These are phyloP conservation scores for Salvelinus fontinalis DNA, from an alignment of 2,113 vertebrate species.

Conservation along the genomic window DNA sequence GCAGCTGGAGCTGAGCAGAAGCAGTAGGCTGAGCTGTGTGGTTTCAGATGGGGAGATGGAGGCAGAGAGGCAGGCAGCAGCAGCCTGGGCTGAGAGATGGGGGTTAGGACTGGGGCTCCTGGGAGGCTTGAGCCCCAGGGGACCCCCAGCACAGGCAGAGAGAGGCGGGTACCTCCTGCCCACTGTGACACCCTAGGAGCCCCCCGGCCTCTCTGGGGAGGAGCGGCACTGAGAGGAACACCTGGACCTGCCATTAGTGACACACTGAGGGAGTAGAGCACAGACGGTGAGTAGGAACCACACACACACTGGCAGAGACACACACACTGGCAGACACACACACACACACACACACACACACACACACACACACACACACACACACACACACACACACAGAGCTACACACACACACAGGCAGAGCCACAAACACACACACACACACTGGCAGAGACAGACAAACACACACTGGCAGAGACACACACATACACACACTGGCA, in stretches of 20 bases:
- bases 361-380: too few species aligned
- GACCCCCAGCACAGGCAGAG: conserved; percentile 65
- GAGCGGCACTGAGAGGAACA: conserved; percentile 73
- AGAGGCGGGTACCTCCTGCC: conserved; percentile 75
- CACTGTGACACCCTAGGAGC: conserved; percentile 56
- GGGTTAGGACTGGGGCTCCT: neutral
- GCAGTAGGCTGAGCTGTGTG: conserved; percentile 2
- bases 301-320: too few species aligned
- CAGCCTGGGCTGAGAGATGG: conserved; percentile 7
- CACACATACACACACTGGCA: too few species aligned
- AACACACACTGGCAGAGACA: too few species aligned
- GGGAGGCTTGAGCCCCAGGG: conserved; percentile 41
- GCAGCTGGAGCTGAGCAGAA: conserved; percentile 49
- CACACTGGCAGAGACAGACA: too few species aligned
- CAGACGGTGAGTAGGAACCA: conserved; percentile 65
- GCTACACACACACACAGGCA: too few species aligned
- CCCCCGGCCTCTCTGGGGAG: conserved; percentile 60
- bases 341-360: too few species aligned
- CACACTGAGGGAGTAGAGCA: conserved; percentile 73
- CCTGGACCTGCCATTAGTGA: conserved; percentile 82
- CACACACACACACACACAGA: too few species aligned
- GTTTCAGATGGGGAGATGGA: conserved; percentile 31
- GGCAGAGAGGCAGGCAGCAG: conserved; percentile 29
- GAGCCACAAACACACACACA: too few species aligned
- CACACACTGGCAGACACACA: too few species aligned